These are phyloP conservation scores for Auanema sp. DNA, from an alignment of 2,888 invertebrate species.

Conservation along the genomic window DNA sequence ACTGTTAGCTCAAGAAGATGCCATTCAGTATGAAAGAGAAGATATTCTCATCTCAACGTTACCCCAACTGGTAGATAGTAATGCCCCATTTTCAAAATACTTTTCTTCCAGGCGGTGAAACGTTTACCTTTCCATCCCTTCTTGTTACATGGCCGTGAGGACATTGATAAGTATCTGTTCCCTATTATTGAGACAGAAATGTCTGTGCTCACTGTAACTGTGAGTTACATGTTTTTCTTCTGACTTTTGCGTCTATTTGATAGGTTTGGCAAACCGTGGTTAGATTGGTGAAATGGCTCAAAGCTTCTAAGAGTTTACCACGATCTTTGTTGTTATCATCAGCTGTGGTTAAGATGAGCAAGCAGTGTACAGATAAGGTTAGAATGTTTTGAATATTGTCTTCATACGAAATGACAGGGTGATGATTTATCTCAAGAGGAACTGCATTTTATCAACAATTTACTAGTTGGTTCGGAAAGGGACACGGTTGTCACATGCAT, in stretches of 20 bases:
- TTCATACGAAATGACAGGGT: not conserved
- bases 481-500: constrained; percentile 30
- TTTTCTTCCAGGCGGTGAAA: constrained; percentile 3
- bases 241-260: not conserved
- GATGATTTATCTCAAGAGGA: constrained; percentile 17
- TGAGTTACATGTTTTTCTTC: constrained; percentile 1
- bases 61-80: not conserved
- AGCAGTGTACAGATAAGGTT: constrained; percentile 11
- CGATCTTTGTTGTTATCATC: constrained; percentile 29
- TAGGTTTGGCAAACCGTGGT: constrained; percentile 28
- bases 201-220: constrained; percentile 7
- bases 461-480: constrained; percentile 20
- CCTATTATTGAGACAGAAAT: constrained; percentile 22
- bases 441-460: constrained; percentile 15
- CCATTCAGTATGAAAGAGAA: constrained; percentile 13
- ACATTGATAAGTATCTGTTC: constrained; percentile 10
- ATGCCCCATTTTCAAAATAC: constrained; percentile 3
- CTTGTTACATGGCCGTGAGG: not conserved
- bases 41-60: constrained; percentile 3
- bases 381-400: not conserved
- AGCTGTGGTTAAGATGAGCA: constrained; percentile 21
- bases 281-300: constrained; percentile 26
- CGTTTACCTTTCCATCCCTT: constrained; percentile 19
- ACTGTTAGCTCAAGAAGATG: constrained; percentile 4
- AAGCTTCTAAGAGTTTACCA: constrained; percentile 20